A percentile compares a stretch with the other conserved stretches of the same genome.
These are phyloP conservation scores for Myotis daubentonii DNA, from an alignment of 2,797 vertebrate species.

Conservation along the genomic window DNA sequence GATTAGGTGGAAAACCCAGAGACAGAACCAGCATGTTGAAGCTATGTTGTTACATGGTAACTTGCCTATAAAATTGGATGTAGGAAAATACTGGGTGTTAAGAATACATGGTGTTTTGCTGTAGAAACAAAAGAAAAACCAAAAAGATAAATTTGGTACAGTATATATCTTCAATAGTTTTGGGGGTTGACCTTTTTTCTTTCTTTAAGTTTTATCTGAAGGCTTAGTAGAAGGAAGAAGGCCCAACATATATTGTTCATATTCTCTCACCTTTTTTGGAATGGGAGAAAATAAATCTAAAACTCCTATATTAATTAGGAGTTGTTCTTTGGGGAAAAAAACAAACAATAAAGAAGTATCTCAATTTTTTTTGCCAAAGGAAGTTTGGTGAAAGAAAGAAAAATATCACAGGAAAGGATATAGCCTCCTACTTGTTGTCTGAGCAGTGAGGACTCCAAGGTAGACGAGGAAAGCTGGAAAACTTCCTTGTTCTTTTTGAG, in stretches of 20 bases:
- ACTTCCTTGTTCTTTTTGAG: background rate
- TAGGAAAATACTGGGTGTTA: conserved; percentile 34
- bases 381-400: conserved; percentile 6
- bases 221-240: conserved; percentile 29
- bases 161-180: background rate
- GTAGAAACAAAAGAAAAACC: conserved; percentile 43
- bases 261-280: background rate
- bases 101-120: conserved; percentile 15
- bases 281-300: conserved; percentile 35
- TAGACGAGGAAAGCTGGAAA: background rate
- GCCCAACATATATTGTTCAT: background rate
- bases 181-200: background rate
- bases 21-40: background rate
- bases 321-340: background rate
- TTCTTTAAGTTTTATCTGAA: conserved; percentile 37
- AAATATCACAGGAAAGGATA: background rate
- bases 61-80: background rate
- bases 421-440: background rate
- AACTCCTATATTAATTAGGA: conserved; percentile 26
- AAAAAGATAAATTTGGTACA: background rate
- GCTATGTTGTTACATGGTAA: background rate
- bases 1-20: background rate
- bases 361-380: background rate
- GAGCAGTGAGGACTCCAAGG: background rate
- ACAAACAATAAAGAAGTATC: background rate